Evolutionary conservation across 1,140 invertebrate species (phyloP).

Genomic region (Drosophila kanapiae): DNA sequence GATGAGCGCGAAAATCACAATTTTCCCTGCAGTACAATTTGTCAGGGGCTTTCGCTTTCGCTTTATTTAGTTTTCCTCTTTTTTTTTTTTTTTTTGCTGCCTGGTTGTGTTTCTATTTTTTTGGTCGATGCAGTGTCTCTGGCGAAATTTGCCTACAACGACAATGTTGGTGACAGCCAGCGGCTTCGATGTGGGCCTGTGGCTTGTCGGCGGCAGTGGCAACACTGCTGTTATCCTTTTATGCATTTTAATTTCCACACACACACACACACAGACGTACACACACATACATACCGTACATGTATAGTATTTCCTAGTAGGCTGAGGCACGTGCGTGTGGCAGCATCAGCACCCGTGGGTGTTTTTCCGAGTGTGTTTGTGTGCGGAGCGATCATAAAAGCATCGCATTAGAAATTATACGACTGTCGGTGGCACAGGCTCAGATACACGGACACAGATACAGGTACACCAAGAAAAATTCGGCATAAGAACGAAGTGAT

Average conservation of each 20-base stretch:
- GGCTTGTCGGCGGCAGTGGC: conserved; percentile 60
- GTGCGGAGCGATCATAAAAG: conserved; percentile 72
- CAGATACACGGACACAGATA: conserved; percentile 11
- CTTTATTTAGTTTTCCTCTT: conserved; percentile 11
- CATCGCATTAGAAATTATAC: conserved; percentile 82
- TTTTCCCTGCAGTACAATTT: conserved; percentile 82
- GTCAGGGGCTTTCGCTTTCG: conserved; percentile 46
- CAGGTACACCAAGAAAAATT: neutral
- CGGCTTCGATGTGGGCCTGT: conserved; percentile 40
- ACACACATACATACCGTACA: conserved; percentile 10
- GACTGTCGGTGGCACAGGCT: conserved; percentile 59
- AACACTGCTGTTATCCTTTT: conserved; percentile 77
- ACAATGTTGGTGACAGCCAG: conserved; percentile 59
- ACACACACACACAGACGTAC: conserved; percentile 46
- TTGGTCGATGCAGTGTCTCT: conserved; percentile 59
- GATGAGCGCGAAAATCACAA: conserved; percentile 81
- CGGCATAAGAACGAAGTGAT: neutral
- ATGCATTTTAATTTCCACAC: conserved; percentile 80
- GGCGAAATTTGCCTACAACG: conserved; percentile 69
- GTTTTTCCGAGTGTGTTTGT: conserved; percentile 62
- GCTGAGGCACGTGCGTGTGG: conserved; percentile 57
- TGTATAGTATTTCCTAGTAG: conserved; percentile 29
- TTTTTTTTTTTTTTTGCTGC: conserved; percentile 10
- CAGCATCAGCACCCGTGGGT: conserved; percentile 72
- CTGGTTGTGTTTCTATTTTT: conserved; percentile 23